Conservation (phyloP, 2,888 invertebrate species). For the Callinectes sapidus region DNA sequence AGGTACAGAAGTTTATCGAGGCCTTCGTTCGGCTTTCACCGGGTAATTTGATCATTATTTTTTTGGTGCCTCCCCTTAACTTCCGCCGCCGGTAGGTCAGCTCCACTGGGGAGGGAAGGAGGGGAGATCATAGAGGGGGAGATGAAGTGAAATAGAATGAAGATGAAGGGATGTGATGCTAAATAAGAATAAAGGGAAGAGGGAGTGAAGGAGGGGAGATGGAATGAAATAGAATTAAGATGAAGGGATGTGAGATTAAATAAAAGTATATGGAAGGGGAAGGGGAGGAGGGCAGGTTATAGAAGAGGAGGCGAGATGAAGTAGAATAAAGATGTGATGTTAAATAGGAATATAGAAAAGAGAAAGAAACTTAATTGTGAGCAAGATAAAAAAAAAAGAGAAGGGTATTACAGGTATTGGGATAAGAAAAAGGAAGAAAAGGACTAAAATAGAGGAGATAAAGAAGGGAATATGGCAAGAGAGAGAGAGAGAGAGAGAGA, state of each 20-base stretch:
- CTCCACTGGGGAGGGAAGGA: not conserved
- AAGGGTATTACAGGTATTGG: not conserved
- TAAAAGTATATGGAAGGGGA: too few relatives aligned
- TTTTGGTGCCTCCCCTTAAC: not conserved
- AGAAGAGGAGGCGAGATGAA: too few relatives aligned
- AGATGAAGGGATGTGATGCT: not conserved
- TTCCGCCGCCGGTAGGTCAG: not conserved
- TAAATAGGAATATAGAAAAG: too few relatives aligned
- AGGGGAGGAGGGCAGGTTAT: too few relatives aligned
- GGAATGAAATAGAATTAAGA: too few relatives aligned
- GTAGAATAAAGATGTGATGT: too few relatives aligned
- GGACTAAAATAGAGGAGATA: not conserved
- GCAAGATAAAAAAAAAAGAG: not conserved
- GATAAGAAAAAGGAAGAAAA: not conserved
- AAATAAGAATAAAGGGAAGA: too few relatives aligned
- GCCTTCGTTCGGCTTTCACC: not conserved
- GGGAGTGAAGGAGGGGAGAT: too few relatives aligned
- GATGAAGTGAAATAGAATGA: not conserved
- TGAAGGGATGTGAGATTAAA: too few relatives aligned
- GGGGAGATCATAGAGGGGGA: not conserved
- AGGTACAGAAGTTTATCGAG: not conserved
- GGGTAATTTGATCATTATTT: conserved; percentile 2
- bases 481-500: not conserved
- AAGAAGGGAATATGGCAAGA: not conserved
- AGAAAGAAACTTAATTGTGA: too few relatives aligned